phyloP scores from a whole-genome alignment of 2,888 invertebrate genomes.

The Rhingia rostrata region DNA sequence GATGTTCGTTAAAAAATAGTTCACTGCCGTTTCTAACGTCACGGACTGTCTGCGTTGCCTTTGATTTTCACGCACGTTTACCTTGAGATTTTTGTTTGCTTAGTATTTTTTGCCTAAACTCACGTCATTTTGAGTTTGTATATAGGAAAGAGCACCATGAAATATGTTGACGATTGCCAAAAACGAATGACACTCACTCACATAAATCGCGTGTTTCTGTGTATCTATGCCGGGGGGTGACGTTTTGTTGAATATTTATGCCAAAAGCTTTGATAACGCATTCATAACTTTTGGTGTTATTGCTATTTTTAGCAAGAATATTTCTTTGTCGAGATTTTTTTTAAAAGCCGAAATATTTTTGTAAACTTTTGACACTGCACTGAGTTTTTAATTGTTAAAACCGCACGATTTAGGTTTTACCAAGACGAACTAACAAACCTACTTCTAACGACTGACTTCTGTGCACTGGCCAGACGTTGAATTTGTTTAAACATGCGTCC shows the following conservation, averaged over 20 bases:
- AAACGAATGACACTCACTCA: slow-evolving; percentile 22
- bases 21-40: slow-evolving; percentile 12
- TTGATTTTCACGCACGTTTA: neutral
- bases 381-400: slow-evolving; percentile 1
- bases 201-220: slow-evolving; percentile 5
- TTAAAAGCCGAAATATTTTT: slow-evolving; percentile 15
- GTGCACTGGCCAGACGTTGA: slow-evolving; percentile 31
- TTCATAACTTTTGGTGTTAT: slow-evolving; percentile 1
- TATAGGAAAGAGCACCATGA: slow-evolving; percentile 32
- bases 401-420: neutral
- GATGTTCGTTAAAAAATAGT: slow-evolving; percentile 1
- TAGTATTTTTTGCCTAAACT: slow-evolving; percentile 14
- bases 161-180: slow-evolving; percentile 54
- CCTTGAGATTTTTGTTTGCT: slow-evolving; percentile 17
- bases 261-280: slow-evolving; percentile 43
- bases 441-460: slow-evolving; percentile 41
- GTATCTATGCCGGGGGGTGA: slow-evolving; percentile 10
- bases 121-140: slow-evolving; percentile 60
- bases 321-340: neutral
- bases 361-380: neutral
- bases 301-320: slow-evolving; percentile 11
- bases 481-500: slow-evolving; percentile 36
- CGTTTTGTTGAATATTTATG: slow-evolving; percentile 31
- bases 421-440: slow-evolving; percentile 42
- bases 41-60: neutral